Evolutionary conservation across 1,140 invertebrate species (phyloP).

Genomic region (Drosophila orena): DNA sequence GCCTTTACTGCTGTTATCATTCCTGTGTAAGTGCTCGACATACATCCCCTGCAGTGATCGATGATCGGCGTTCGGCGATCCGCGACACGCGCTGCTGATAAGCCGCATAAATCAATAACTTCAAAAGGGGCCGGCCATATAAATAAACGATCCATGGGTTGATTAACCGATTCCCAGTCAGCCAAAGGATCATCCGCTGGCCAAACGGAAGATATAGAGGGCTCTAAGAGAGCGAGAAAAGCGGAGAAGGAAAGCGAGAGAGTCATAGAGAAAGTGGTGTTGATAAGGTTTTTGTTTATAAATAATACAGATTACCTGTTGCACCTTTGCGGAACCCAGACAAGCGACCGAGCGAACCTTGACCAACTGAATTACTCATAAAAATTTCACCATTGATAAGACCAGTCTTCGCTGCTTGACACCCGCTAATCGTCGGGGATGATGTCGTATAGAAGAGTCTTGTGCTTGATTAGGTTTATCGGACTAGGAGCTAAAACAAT

Average conservation of each 20-base stretch:
- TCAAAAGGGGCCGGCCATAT: constrained; percentile 61
- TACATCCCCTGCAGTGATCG: constrained; percentile 27
- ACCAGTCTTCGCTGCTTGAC: constrained; percentile 27
- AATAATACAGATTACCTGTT: constrained; percentile 75
- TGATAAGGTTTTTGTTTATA: constrained; percentile 76
- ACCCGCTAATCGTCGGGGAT: constrained; percentile 19
- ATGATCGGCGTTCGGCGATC: constrained; percentile 40
- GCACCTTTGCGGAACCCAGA: constrained; percentile 75
- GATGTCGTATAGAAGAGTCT: constrained; percentile 1
- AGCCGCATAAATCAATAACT: constrained; percentile 43
- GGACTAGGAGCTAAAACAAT: neutral
- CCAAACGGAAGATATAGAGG: neutral
- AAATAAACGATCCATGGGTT: constrained; percentile 71
- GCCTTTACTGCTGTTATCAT: constrained; percentile 71
- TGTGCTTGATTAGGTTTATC: too few species aligned
- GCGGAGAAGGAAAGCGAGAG: neutral
- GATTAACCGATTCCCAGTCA: constrained; percentile 62
- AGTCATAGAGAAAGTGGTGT: constrained; percentile 3
- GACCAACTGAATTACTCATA: constrained; percentile 80
- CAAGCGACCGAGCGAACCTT: constrained; percentile 67
- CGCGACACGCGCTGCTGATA: constrained; percentile 47
- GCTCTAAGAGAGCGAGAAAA: too few species aligned
- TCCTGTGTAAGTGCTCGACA: constrained; percentile 75
- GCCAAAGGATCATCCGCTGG: constrained; percentile 50
- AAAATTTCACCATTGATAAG: constrained; percentile 61